These are phyloP conservation scores for Urosaurus nigricauda DNA, from an alignment of 2,797 vertebrate genomes.

Conservation along the genomic window DNA sequence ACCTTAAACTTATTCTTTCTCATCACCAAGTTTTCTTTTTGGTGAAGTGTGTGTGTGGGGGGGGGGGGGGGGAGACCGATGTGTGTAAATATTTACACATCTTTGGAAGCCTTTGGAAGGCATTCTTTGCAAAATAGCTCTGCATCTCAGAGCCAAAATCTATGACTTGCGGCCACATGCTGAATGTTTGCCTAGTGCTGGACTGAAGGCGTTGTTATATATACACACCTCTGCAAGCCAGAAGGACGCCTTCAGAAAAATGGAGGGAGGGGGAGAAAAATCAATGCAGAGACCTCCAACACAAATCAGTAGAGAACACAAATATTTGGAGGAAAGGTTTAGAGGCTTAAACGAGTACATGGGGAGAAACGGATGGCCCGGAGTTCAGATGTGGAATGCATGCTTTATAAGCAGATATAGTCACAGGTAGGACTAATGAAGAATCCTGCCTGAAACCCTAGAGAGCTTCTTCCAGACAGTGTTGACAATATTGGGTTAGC, in stretches of 20 bases:
- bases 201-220: conserved; percentile 29
- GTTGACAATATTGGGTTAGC: background rate
- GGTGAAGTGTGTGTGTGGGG: background rate
- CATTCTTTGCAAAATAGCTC: background rate
- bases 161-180: conserved; percentile 35
- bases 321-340: conserved; percentile 62
- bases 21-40: conserved; percentile 22
- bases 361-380: background rate
- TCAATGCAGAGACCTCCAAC: conserved; percentile 48
- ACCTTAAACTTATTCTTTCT: background rate
- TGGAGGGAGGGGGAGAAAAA: background rate
- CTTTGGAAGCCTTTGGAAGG: conserved; percentile 49
- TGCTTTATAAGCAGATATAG: background rate
- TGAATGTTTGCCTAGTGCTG: conserved; percentile 25
- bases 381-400: no score
- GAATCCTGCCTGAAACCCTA: background rate
- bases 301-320: conserved; percentile 57
- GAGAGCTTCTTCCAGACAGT: background rate
- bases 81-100: conserved; percentile 66
- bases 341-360: conserved; percentile 25
- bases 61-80: background rate
- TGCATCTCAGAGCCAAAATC: background rate
- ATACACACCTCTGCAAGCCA: background rate
- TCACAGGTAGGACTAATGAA: background rate
- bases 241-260: conserved; percentile 31